These are phyloP conservation scores for Euspilapteryx auroguttella DNA, from an alignment of 2,888 invertebrate genomes.

Conservation along the genomic window DNA sequence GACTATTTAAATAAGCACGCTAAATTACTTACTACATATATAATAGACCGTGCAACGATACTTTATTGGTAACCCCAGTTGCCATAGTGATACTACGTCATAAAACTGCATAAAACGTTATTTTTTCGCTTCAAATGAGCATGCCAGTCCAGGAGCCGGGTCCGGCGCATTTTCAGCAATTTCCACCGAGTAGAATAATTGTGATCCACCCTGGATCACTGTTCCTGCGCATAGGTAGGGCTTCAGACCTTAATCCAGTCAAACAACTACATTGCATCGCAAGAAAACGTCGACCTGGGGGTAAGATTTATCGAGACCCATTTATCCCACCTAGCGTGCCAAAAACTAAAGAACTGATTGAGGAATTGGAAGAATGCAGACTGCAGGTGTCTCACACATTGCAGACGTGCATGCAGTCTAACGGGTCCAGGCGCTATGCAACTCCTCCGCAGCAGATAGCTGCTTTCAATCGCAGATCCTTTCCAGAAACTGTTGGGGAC, in stretches of 20 bases:
- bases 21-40: too few species aligned
- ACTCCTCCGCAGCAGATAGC: constrained; percentile 90
- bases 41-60: too few species aligned
- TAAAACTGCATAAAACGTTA: too few species aligned
- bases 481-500: constrained; percentile 66
- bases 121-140: constrained; percentile 20
- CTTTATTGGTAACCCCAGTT: too few species aligned
- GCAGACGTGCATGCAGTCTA: constrained; percentile 84
- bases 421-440: constrained; percentile 78
- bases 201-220: constrained; percentile 95
- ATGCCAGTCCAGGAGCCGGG: constrained; percentile 34
- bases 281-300: constrained; percentile 61
- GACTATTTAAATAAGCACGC: too few species aligned
- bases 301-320: constrained; percentile 62
- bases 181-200: constrained; percentile 80
- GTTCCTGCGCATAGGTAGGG: constrained; percentile 85
- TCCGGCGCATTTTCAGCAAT: constrained; percentile 60
- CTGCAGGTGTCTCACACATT: constrained; percentile 82
- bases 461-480: constrained; percentile 79
- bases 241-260: constrained; percentile 86
- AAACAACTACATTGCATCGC: constrained; percentile 86
- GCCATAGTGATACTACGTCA: too few species aligned
- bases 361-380: constrained; percentile 83
- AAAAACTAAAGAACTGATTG: constrained; percentile 68
- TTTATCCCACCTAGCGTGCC: constrained; percentile 68